phyloP scores from a whole-genome alignment of 2,888 invertebrate genomes.

The Harpagoxenus sublaevis region DNA sequence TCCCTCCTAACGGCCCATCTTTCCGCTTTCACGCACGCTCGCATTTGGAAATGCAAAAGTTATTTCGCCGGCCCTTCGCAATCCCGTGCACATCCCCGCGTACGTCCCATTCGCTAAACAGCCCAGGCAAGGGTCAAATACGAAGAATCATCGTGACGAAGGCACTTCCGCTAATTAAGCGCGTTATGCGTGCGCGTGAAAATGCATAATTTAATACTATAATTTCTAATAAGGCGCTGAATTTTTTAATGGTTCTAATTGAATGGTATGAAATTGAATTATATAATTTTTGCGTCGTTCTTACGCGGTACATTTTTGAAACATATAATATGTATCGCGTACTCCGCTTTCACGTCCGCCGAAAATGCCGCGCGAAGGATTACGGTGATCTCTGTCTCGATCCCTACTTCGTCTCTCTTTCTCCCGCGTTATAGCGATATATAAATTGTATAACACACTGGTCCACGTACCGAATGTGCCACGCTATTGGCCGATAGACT shows the following conservation, averaged over 20 bases:
- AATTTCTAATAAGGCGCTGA: slow-evolving; percentile 15
- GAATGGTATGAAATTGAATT: neutral
- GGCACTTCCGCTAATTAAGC: neutral
- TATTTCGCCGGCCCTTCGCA: neutral
- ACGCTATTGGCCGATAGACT: slow-evolving; percentile 32
- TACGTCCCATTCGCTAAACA: neutral
- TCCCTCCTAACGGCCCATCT: neutral
- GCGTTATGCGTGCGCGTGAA: neutral
- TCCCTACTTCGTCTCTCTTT: neutral
- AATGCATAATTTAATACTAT: neutral
- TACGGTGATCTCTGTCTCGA: neutral
- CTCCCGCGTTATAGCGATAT: neutral
- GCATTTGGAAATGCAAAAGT: neutral
- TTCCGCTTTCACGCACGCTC: slow-evolving; percentile 15
- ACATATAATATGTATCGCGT: neutral
- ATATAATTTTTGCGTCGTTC: slow-evolving; percentile 11
- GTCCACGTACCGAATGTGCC: neutral
- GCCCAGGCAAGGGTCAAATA: neutral
- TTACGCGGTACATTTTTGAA: slow-evolving; percentile 2
- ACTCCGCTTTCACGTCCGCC: neutral
- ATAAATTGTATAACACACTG: slow-evolving; percentile 6
- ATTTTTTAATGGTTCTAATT: slow-evolving; percentile 32
- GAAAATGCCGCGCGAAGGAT: slow-evolving; percentile 2
- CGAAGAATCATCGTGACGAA: neutral
- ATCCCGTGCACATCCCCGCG: neutral